phyloP scores from a whole-genome alignment of 2,888 invertebrate species.

The Hirtodrosophila duncani region DNA sequence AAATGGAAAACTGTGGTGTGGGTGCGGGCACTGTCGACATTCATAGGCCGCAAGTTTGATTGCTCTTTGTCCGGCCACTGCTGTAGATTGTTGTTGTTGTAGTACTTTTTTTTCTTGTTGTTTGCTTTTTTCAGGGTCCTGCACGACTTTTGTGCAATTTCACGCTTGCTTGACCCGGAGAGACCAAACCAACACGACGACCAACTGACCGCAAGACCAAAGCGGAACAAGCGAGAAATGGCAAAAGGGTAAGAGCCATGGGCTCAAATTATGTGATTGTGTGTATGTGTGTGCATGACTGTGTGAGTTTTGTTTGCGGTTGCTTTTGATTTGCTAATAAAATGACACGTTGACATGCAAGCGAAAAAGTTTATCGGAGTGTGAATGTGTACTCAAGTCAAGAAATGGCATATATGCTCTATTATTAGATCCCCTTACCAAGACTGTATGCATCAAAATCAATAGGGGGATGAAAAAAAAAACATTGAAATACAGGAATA shows the following conservation, averaged over 20 bases:
- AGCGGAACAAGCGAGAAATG: slow-evolving; percentile 8
- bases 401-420: too few species aligned
- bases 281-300: background rate
- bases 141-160: slow-evolving; percentile 63
- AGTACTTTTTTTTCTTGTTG: background rate
- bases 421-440: too few species aligned
- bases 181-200: slow-evolving; percentile 51
- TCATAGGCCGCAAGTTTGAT: slow-evolving; percentile 60
- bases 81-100: slow-evolving; percentile 12
- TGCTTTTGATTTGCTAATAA: slow-evolving; percentile 38
- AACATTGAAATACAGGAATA: too few species aligned
- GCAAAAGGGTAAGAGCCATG: slow-evolving; percentile 3
- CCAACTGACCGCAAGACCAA: slow-evolving; percentile 60
- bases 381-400: too few species aligned
- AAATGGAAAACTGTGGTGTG: slow-evolving; percentile 1
- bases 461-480: too few species aligned
- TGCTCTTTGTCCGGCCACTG: slow-evolving; percentile 46
- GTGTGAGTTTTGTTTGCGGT: slow-evolving; percentile 22
- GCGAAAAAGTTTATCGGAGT: slow-evolving; percentile 5
- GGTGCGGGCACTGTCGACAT: slow-evolving; percentile 21
- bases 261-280: background rate
- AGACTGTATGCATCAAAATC: too few species aligned
- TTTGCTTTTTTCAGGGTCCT: slow-evolving; percentile 14
- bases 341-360: slow-evolving; percentile 31
- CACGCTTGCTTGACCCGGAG: slow-evolving; percentile 69